These are phyloP conservation scores for Fregata magnificens DNA, from an alignment of 2,113 vertebrate species.

Conservation along the genomic window DNA sequence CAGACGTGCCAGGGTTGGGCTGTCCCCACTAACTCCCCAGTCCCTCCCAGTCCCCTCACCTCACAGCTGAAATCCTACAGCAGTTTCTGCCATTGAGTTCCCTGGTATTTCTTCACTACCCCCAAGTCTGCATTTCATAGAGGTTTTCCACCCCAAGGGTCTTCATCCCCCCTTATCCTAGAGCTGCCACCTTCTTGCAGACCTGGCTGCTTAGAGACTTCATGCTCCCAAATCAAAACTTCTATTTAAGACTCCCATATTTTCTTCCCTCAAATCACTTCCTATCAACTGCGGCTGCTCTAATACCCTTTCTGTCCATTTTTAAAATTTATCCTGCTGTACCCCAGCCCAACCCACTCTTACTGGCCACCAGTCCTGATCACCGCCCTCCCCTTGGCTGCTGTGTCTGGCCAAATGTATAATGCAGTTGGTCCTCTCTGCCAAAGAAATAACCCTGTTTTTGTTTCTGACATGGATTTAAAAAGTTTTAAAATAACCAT, in stretches of 20 bases:
- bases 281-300: not conserved
- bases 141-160: not conserved
- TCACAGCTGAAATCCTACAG: not conserved
- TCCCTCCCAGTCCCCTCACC: not conserved
- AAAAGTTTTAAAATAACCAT: not conserved
- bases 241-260: not conserved
- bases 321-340: not conserved
- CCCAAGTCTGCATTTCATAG: not conserved
- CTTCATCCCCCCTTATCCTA: not conserved
- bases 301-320: not conserved
- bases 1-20: not conserved
- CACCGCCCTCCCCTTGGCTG: not conserved
- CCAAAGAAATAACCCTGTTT: not conserved
- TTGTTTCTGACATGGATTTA: not conserved
- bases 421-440: not conserved
- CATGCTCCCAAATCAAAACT: not conserved
- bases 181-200: not conserved
- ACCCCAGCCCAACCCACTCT: not conserved
- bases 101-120: not conserved
- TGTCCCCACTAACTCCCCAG: not conserved
- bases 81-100: not conserved
- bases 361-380: not conserved
- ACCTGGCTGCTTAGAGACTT: not conserved
- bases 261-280: not conserved
- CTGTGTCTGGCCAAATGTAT: not conserved